A percentile compares a stretch with the other conserved stretches of the same genome.
Evolutionary conservation across 2,888 invertebrate genomes (phyloP).

Genomic region (Cantharis lateralis): DNA sequence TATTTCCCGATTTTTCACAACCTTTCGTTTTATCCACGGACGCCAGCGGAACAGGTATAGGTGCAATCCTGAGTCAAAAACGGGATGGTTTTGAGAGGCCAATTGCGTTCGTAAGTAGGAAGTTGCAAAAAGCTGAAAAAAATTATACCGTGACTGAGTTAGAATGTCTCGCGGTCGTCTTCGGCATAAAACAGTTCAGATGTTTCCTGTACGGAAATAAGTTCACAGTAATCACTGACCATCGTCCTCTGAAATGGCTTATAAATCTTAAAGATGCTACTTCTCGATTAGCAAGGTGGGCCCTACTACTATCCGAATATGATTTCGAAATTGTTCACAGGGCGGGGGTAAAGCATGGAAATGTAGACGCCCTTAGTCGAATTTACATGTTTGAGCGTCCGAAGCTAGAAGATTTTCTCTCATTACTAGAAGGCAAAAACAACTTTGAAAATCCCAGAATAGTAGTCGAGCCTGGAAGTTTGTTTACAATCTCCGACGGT

Average conservation of each 20-base stretch:
- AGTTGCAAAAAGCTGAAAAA: not conserved
- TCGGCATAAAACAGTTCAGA: not conserved
- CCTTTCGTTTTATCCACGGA: slow-evolving; percentile 44
- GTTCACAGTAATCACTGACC: not conserved
- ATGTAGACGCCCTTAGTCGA: not conserved
- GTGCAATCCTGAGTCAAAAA: slow-evolving; percentile 3
- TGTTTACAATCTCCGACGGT: slow-evolving; percentile 48
- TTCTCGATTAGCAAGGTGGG: not conserved
- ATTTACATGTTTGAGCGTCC: not conserved
- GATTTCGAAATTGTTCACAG: not conserved
- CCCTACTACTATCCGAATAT: not conserved
- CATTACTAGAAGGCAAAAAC: not conserved
- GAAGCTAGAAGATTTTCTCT: too few relatives aligned
- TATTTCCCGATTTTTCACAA: slow-evolving; percentile 35
- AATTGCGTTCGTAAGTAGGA: not conserved
- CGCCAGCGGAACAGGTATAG: slow-evolving; percentile 29
- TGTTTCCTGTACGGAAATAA: slow-evolving; percentile 2
- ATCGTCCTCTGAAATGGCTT: not conserved
- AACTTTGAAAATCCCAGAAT: too few relatives aligned
- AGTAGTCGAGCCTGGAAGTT: too few relatives aligned
- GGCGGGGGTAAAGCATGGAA: not conserved
- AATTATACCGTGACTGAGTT: not conserved
- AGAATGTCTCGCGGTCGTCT: not conserved
- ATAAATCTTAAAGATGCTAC: not conserved
- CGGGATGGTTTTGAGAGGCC: not conserved